These are phyloP conservation scores for Nesogale talazaci DNA, from an alignment of 2,113 vertebrate genomes.

Conservation along the genomic window DNA sequence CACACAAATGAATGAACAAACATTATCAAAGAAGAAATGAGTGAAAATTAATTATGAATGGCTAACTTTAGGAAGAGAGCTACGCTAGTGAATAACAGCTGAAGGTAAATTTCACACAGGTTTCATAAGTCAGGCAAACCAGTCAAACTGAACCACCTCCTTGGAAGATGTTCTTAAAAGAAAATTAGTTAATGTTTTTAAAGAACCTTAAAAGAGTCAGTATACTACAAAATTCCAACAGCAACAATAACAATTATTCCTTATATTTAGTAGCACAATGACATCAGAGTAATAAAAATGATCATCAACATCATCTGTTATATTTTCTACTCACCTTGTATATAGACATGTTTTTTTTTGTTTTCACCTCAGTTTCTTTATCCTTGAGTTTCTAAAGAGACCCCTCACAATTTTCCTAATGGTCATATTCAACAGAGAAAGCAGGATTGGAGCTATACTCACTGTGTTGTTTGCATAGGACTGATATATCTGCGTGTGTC, in stretches of 20 bases:
- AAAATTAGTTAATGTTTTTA: constrained; percentile 36
- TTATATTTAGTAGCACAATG: constrained; percentile 56
- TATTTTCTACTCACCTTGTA: neutral
- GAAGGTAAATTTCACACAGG: neutral
- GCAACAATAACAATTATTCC: constrained; percentile 43
- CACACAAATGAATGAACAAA: neutral
- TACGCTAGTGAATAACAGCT: neutral
- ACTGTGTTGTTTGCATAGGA: neutral
- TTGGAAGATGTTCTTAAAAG: neutral
- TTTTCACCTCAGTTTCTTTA: constrained; percentile 1
- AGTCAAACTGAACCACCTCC: neutral
- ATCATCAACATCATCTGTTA: neutral
- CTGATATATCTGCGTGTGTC: neutral
- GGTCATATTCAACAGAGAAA: neutral
- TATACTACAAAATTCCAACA: constrained; percentile 13
- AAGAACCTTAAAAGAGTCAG: constrained; percentile 39
- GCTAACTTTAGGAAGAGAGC: neutral
- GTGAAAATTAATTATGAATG: neutral
- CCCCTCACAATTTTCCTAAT: constrained; percentile 9
- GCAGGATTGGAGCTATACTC: neutral
- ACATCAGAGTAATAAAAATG: constrained; percentile 42
- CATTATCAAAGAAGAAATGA: neutral
- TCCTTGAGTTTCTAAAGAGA: neutral
- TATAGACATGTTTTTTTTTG: neutral
- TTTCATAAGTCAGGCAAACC: neutral